Conservation (phyloP, 2,888 invertebrate genomes). For the Polietes domitor region DNA sequence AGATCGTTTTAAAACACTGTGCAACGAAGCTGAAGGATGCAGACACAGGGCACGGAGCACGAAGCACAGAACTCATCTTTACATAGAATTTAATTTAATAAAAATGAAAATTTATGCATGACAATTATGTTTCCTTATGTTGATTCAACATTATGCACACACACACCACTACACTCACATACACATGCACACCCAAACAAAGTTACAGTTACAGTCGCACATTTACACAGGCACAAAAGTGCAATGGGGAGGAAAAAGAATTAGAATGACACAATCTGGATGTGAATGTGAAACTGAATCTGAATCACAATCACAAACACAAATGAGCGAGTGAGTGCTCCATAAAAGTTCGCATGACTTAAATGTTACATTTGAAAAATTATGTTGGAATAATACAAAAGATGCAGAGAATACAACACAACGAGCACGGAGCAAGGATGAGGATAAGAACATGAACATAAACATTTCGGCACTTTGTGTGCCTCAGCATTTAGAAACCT, state of each 20-base stretch:
- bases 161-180: not conserved
- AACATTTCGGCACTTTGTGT: not conserved
- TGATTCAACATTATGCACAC: slow-evolving; percentile 16
- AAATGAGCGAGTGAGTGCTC: not conserved
- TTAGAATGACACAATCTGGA: slow-evolving; percentile 3
- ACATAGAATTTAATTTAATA: slow-evolving; percentile 61
- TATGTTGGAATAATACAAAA: slow-evolving; percentile 13
- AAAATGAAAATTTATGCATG: slow-evolving; percentile 58
- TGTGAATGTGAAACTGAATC: not conserved
- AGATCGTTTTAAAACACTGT: no score
- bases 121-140: slow-evolving; percentile 45
- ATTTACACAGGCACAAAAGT: not conserved
- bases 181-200: not conserved
- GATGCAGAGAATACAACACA: not conserved
- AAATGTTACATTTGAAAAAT: slow-evolving; percentile 12
- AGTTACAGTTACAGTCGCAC: not conserved
- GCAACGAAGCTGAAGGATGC: not conserved
- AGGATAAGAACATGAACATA: not conserved
- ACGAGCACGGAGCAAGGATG: not conserved
- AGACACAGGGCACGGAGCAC: not conserved
- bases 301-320: not conserved
- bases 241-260: slow-evolving; percentile 7
- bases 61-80: slow-evolving; percentile 21
- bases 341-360: slow-evolving; percentile 18
- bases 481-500: not conserved